A percentile compares a stretch with the other conserved stretches of the same genome.
Conservation (phyloP, 2,888 invertebrate genomes). For the Tenthredo livida region DNA sequence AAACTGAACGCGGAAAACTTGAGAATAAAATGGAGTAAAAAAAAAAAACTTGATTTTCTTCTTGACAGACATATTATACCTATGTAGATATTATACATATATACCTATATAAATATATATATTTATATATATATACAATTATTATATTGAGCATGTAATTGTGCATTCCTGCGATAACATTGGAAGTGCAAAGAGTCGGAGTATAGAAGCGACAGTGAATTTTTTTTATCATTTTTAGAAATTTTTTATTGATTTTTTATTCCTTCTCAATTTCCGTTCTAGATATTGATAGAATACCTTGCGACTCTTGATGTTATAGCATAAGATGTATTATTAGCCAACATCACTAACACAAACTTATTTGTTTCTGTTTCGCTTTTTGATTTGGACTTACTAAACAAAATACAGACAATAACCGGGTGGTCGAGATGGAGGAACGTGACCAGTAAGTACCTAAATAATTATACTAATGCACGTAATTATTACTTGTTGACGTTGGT, state of each 20-base stretch:
- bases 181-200: not conserved
- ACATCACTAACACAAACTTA: constrained; percentile 78
- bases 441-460: constrained; percentile 87
- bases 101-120: constrained; percentile 17
- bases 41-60: not conserved
- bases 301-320: constrained; percentile 31
- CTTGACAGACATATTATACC: not conserved
- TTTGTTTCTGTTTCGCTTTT: constrained; percentile 80
- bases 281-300: not conserved
- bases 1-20: not conserved
- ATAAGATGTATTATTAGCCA: constrained; percentile 46
- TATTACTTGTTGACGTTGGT: constrained; percentile 55
- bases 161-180: constrained; percentile 34
- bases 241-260: not conserved
- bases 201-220: not conserved
- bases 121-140: constrained; percentile 1
- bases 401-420: constrained; percentile 87
- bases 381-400: constrained; percentile 79
- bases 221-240: not conserved
- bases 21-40: too few species aligned
- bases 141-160: constrained; percentile 37
- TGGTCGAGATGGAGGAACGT: constrained; percentile 88
- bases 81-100: constrained; percentile 32
- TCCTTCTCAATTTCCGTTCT: not conserved
- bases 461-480: constrained; percentile 53